phyloP scores from a whole-genome alignment of 2,113 vertebrate species.

The Orthochromis malagaraziensis region DNA sequence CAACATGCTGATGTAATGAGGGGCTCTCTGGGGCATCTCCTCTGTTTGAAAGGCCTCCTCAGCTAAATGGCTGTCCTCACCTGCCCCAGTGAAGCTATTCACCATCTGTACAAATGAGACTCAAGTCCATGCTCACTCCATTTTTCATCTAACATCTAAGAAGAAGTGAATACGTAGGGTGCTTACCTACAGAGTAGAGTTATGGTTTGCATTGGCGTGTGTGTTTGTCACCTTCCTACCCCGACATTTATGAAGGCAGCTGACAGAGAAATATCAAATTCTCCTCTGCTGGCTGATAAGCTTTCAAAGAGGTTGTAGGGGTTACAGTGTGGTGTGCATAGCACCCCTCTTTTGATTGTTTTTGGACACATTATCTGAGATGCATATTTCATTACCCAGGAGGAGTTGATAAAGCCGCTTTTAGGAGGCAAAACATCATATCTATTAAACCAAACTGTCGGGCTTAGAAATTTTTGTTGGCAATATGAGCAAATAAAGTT shows the following conservation, averaged over 20 bases:
- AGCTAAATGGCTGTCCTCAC: background rate
- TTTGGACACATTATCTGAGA: background rate
- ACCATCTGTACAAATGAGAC: background rate
- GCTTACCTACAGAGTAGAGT: background rate
- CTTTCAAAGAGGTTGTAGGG: background rate
- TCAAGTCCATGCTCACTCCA: background rate
- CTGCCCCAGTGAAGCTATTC: background rate
- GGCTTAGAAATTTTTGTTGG: background rate
- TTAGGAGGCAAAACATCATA: background rate
- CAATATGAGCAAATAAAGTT: background rate
- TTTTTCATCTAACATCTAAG: background rate
- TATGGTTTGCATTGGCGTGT: background rate
- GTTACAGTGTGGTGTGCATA: background rate
- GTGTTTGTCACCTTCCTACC: background rate
- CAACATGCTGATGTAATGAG: conserved; percentile 4
- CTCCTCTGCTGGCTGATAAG: background rate
- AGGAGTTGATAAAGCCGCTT: background rate
- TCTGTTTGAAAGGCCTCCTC: conserved; percentile 5
- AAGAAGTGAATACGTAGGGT: background rate
- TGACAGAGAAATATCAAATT: background rate
- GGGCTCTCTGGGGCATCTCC: background rate
- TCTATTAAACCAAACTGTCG: background rate
- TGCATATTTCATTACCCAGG: background rate
- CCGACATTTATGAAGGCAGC: background rate
- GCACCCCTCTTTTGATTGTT: background rate